Conservation (phyloP, 2,113 vertebrate genomes). For the Tragelaphus scriptus region DNA sequence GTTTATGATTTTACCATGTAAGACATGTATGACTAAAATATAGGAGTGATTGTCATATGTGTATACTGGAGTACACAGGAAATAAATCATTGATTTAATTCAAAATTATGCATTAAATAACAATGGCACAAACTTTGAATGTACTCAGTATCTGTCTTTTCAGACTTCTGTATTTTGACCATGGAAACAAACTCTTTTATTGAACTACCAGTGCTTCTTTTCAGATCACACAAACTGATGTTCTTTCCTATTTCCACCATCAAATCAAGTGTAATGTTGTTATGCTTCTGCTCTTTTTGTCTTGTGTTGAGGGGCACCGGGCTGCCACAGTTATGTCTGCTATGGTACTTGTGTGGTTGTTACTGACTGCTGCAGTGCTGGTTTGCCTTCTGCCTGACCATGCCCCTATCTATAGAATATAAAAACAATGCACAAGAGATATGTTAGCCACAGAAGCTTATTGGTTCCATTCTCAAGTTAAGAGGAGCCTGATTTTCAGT, state of each 20-base stretch:
- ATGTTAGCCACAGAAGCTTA: neutral
- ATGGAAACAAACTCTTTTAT: neutral
- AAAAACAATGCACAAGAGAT: neutral
- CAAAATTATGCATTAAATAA: neutral
- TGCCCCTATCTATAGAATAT: rapidly evolving
- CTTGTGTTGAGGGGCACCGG: neutral
- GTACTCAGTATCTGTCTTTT: neutral
- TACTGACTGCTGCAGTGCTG: too few species aligned
- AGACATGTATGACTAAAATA: neutral
- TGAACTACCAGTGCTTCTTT: neutral
- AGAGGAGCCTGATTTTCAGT: neutral
- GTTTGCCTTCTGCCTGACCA: neutral
- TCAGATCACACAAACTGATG: neutral
- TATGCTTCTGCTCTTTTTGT: neutral
- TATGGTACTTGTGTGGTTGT: neutral
- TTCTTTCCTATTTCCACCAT: neutral
- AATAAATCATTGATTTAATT: neutral
- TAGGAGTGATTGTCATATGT: rapidly evolving
- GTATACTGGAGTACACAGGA: neutral
- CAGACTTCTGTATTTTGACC: neutral
- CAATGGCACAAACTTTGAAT: neutral
- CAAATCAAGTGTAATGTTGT: neutral
- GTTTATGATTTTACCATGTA: neutral
- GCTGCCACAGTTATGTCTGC: rapidly evolving
- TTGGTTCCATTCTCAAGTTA: neutral